Base-by-base conservation (phyloP, 2,797 vertebrate genomes). In the Melanogrammus aeglefinus region DNA sequence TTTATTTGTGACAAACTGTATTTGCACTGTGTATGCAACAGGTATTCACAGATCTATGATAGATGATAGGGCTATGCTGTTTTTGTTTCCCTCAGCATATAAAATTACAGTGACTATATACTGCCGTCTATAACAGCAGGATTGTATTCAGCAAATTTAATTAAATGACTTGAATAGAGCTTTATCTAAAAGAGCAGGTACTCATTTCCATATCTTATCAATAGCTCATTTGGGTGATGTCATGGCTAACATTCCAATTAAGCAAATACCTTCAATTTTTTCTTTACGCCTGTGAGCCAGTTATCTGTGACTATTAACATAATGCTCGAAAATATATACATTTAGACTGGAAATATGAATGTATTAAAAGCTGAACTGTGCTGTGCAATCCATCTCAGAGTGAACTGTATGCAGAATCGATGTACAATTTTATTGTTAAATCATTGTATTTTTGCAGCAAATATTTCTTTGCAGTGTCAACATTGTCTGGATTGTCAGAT, bases 391-490 rank as follows among this genome's bases (percentile, higher is more conserved):
- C 21, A 24, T 63, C 57, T 63, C 77, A 79, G 72, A 92, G 87
- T 91, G 91, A 93, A 93, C 78, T 72, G 27, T 70, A 72, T 72
- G 31, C 35, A 31, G 35, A 72, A 9, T 35, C 29, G 6, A 33
- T 36, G 7, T 36, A 72, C n/a, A 35, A 36, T 44, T 12, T 44
- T 2, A 2, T 31, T 31, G 12, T 44, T 44, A 44, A 39, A 39
- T 39, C 38, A 39, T 39, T 44, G 41, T 72, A 29, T 31, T 12
- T 71, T 36, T 39, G 7, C 57, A 63, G 24, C 57, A n/a, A 63
- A 24, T 63, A 18, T 63, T 24, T 63, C 57, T 24, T 63, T 63
- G 6, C 6, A n/a, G n/a, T 63, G n/a, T 16, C 41, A 44, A 16
- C 14, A 21, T 5, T 57, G 47, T 21, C 14, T 57, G 47, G 47